Evolutionary conservation across 2,797 vertebrate species (phyloP).

Genomic region (Poliocrania exsul): DNA sequence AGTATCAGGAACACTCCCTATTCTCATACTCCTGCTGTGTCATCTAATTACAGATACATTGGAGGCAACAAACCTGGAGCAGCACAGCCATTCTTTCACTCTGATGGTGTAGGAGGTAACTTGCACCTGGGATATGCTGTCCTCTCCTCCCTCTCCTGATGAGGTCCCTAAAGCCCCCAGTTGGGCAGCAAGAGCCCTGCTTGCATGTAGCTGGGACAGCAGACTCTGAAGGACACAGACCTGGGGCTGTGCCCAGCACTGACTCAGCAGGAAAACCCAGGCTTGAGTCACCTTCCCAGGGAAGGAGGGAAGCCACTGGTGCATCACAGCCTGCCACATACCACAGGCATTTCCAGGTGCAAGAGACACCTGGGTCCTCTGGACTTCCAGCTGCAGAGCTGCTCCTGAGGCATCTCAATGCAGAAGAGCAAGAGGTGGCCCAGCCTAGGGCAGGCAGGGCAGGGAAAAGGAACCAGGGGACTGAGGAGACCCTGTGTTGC

Average conservation of each 20-base stretch:
- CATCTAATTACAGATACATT: not conserved
- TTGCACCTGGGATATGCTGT: not conserved
- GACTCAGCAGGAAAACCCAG: conserved; percentile 14
- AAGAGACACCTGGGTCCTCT: not conserved
- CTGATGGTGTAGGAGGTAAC: not conserved
- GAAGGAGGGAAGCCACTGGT: not conserved
- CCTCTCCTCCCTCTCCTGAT: not conserved
- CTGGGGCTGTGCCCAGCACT: not conserved
- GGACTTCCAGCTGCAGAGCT: not conserved
- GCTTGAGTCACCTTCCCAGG: not conserved
- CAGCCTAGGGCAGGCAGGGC: accelerated
- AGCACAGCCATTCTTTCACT: not conserved
- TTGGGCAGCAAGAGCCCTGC: not conserved
- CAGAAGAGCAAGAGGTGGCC: not conserved
- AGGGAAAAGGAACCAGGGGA: not conserved
- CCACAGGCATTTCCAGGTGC: not conserved
- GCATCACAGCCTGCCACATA: not conserved
- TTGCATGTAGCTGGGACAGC: accelerated
- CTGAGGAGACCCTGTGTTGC: not conserved
- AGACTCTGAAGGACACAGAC: not conserved
- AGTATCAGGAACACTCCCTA: not conserved
- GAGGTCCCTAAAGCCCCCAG: not conserved
- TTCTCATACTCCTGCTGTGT: not conserved
- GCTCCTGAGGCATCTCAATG: not conserved
- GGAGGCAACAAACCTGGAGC: accelerated